These are phyloP conservation scores for Macrocentrus cingulum DNA, from an alignment of 1,140 invertebrate species.

Conservation along the genomic window DNA sequence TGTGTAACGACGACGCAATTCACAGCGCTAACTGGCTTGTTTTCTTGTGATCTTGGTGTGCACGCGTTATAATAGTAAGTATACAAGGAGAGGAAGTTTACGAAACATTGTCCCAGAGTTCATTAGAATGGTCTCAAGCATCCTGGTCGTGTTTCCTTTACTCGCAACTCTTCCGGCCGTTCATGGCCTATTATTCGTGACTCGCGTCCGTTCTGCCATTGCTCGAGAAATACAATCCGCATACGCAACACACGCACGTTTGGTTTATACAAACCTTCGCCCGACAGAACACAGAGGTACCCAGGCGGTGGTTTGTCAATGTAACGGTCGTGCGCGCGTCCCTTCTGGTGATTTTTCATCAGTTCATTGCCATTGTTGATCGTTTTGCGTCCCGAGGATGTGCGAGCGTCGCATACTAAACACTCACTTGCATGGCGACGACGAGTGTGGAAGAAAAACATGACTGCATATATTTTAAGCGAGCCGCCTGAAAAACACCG, in stretches of 20 bases:
- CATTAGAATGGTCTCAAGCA: too few relatives aligned
- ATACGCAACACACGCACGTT: too few relatives aligned
- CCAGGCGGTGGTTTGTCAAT: conserved; percentile 48
- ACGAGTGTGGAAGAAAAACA: neutral
- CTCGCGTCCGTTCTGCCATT: too few relatives aligned
- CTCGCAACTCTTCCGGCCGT: too few relatives aligned
- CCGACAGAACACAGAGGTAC: conserved; percentile 5
- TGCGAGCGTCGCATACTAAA: conserved; percentile 6
- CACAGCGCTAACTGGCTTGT: conserved; percentile 29
- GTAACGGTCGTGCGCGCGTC: conserved; percentile 28
- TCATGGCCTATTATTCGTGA: too few relatives aligned
- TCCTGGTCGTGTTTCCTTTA: too few relatives aligned
- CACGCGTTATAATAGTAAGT: too few relatives aligned
- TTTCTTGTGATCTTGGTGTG: neutral
- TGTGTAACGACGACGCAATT: neutral
- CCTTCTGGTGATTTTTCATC: conserved; percentile 44
- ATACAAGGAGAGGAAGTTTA: too few relatives aligned
- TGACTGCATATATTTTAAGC: too few relatives aligned
- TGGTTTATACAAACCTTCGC: neutral
- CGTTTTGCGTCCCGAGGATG: neutral
- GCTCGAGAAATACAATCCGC: too few relatives aligned
- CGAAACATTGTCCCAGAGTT: too few relatives aligned
- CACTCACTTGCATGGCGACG: neutral
- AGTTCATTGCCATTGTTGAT: conserved; percentile 8
- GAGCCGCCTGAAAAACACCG: too few relatives aligned